Conservation (phyloP, 2,888 invertebrate species). For the Platycnemis pennipes region DNA sequence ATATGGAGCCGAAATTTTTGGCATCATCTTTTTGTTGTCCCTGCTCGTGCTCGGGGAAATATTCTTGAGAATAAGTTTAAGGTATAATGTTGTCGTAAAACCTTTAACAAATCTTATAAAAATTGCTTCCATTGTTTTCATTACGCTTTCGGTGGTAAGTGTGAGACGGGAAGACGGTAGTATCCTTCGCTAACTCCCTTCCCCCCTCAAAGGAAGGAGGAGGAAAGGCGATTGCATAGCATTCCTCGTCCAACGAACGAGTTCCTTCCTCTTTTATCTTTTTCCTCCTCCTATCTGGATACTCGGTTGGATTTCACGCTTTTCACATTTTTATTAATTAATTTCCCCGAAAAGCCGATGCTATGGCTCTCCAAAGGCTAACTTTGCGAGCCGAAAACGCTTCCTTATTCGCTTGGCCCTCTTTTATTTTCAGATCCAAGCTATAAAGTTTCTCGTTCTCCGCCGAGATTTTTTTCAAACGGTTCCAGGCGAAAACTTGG, state of each 20-base stretch:
- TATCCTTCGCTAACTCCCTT: no score
- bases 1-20: no score
- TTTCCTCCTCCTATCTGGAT: background rate
- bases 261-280: background rate
- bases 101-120: no score
- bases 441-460: background rate
- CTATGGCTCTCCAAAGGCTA: background rate
- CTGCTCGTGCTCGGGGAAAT: no score
- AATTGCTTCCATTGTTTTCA: no score
- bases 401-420: background rate
- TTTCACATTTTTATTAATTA: conserved; percentile 12
- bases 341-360: background rate
- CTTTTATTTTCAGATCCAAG: background rate
- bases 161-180: no score
- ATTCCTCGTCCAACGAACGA: background rate
- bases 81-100: no score
- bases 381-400: background rate
- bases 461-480: background rate
- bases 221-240: no score
- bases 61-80: no score
- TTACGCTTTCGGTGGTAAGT: no score
- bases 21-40: no score
- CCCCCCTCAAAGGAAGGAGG: no score
- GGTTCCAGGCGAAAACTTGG: background rate
- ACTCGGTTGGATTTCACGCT: background rate